Percentiles rank a stretch among this genome's conserved stretches.
These are phyloP conservation scores for Gallinago stenura DNA, from an alignment of 2,797 vertebrate species.

Conservation along the genomic window DNA sequence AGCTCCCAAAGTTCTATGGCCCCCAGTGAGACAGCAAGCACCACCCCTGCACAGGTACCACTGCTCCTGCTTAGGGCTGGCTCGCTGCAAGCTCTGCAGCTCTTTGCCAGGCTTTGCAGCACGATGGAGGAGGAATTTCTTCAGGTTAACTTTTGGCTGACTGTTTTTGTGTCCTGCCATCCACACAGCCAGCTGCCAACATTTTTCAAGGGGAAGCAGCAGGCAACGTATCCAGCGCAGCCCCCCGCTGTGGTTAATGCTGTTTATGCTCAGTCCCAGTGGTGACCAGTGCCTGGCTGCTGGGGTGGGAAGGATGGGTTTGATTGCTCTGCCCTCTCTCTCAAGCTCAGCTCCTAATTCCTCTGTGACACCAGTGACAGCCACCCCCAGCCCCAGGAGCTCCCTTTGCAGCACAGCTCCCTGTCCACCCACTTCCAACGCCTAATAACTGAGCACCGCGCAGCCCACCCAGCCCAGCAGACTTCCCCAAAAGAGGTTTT, in stretches of 20 bases:
- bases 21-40: not conserved
- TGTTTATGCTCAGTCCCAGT: not conserved
- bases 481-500: not conserved
- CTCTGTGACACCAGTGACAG: not conserved
- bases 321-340: not conserved
- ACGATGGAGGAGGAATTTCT: not conserved
- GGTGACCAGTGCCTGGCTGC: not conserved
- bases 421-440: not conserved
- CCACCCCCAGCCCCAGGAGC: not conserved
- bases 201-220: not conserved
- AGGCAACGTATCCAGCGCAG: not conserved
- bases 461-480: not conserved
- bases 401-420: not conserved
- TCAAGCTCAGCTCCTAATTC: not conserved
- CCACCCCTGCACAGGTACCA: not conserved
- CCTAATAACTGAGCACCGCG: accelerated
- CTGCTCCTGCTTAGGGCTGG: not conserved
- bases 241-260: not conserved
- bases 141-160: not conserved
- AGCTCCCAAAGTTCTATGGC: not conserved
- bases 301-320: not conserved
- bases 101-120: not conserved
- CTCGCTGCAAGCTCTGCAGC: not conserved
- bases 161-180: not conserved
- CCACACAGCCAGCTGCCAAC: not conserved